Evolutionary conservation across 2,797 vertebrate genomes (phyloP).

Genomic region (Ctenopoma kingsleyae): DNA sequence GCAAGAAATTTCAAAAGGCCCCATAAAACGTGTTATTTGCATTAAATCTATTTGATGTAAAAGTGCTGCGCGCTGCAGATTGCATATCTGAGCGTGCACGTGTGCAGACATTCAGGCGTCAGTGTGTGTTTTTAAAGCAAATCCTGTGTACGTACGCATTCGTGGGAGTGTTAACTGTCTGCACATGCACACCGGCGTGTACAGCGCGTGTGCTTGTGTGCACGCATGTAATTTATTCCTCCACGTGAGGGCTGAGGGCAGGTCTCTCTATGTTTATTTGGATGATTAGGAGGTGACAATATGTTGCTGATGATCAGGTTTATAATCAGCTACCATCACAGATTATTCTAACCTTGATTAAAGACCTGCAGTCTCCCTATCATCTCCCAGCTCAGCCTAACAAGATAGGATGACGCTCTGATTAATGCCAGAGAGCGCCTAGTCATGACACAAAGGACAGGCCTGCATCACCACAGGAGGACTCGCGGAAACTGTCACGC

Average conservation of each 20-base stretch:
- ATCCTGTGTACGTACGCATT: conserved; percentile 4
- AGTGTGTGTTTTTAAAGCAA: neutral
- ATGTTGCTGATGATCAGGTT: conserved; percentile 81
- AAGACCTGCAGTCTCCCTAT: conserved; percentile 81
- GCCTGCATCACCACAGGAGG: conserved; percentile 65
- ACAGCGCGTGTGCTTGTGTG: conserved; percentile 10
- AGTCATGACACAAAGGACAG: conserved; percentile 77
- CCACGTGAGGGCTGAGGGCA: conserved; percentile 60
- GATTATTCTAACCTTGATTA: conserved; percentile 87
- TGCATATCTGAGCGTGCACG: conserved; percentile 16
- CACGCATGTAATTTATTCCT: conserved; percentile 69
- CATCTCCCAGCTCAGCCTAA: conserved; percentile 80
- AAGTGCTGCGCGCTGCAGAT: conserved; percentile 60
- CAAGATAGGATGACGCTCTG: conserved; percentile 76
- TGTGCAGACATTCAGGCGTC: neutral
- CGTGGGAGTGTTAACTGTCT: conserved; percentile 24
- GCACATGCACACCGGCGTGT: conserved; percentile 39
- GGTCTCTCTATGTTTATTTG: conserved; percentile 77
- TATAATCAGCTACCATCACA: conserved; percentile 83
- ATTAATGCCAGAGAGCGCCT: conserved; percentile 75
- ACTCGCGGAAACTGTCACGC: conserved; percentile 55
- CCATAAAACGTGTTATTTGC: conserved; percentile 67
- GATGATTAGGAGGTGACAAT: conserved; percentile 82
- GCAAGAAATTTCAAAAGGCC: conserved; percentile 60
- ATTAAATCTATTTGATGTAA: conserved; percentile 72